Conservation (phyloP, 1,140 invertebrate species). For the Eufriesea mexicana region DNA sequence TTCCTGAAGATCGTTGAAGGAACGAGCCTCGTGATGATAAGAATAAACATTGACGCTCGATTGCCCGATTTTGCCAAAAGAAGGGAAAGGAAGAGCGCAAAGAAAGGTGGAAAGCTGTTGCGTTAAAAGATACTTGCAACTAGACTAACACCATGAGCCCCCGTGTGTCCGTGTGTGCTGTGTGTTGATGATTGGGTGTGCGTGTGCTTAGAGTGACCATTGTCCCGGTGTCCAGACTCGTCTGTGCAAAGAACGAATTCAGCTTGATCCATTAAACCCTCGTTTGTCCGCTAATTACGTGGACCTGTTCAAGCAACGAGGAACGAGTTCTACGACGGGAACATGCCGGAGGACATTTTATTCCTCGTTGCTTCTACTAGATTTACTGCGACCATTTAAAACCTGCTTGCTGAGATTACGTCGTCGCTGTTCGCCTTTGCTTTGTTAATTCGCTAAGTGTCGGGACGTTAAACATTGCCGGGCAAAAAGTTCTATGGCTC, state of each 20-base stretch:
- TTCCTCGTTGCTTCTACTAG: conserved; percentile 30
- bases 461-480: conserved; percentile 39
- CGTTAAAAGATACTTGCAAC: conserved; percentile 9
- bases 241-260: background rate
- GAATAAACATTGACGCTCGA: no score
- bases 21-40: no score
- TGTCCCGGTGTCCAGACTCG: background rate
- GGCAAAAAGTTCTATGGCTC: background rate
- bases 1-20: no score
- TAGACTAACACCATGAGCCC: background rate
- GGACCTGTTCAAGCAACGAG: conserved; percentile 10
- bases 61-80: no score
- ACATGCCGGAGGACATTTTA: background rate
- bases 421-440: background rate
- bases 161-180: background rate
- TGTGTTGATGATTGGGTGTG: background rate
- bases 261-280: conserved; percentile 24
- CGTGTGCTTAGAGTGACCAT: background rate
- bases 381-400: conserved; percentile 20
- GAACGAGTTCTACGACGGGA: conserved; percentile 13
- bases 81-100: background rate
- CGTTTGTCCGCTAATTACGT: conserved; percentile 37
- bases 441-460: conserved; percentile 49
- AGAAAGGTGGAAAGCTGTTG: no score
- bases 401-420: conserved; percentile 12